Base-by-base conservation (phyloP, 2,888 invertebrate genomes). In the Athripsodes cinereus region DNA sequence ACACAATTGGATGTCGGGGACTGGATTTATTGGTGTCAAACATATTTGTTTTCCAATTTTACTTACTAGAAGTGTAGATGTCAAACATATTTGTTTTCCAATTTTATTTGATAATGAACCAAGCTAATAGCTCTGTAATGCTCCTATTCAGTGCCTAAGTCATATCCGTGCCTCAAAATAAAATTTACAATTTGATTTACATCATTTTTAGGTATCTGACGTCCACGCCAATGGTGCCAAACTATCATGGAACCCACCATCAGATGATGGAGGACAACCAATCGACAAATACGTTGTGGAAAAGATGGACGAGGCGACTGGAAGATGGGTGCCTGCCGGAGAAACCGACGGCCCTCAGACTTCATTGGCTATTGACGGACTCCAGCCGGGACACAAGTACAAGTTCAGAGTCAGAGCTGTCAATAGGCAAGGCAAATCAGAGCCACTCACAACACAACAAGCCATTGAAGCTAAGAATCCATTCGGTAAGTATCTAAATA, bases 391-490 rank as follows among this genome's bases (percentile, higher is more conserved):
- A 65, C 95, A 96, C 69, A 95, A 94, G 72, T 99, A 98, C 78
- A 96, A 97, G 78, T 99, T 98, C 82, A 81, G 98, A 57, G 97
- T 99, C 0, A 85, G 92, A 59, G 97, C 97, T 22, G 94, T 95
- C 56, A 99, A 99, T 72, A 90, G 93, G 71, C 96, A 96, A 81
- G 99, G 99, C 60, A 88, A 88, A 71, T 96, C 98, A 10, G 97
- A 97, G 68, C 98, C 98, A 1, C 80, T 97, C 20, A 90, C 92
- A 0, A 90, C 94, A 1, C 83, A 87, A 2, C 88, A 92, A 72
- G 81, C 90, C 1, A 90, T 90, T 55, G 89, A 92, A 72, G 98
- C 98, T 50, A 98, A 97, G 76, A 98, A 99, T 87, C 98, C 98
- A 51, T 99, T 90, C 75, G 93, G 61, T 58, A 16, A 63, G 55